Conservation (phyloP, 2,797 vertebrate genomes). For the Cyclopterus lumpus region DNA sequence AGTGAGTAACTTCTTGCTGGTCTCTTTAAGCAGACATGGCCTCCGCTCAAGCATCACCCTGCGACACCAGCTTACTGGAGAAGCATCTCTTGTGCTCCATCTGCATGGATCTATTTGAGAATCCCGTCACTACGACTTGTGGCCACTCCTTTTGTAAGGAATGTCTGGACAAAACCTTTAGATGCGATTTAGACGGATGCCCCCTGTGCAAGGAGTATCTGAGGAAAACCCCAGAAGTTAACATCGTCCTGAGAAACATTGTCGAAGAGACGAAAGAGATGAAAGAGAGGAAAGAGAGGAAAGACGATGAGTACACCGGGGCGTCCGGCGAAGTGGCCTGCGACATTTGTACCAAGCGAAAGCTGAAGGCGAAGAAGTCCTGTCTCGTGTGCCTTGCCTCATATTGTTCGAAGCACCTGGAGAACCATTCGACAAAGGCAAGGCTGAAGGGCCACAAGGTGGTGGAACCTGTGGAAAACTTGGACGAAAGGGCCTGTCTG, state of each 20-base stretch:
- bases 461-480: conserved; percentile 65
- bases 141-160: conserved; percentile 74
- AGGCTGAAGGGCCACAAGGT: conserved; percentile 76
- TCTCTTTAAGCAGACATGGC: conserved; percentile 54
- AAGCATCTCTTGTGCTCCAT: conserved; percentile 70
- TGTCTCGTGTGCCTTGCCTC: conserved; percentile 79
- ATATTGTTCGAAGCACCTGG: conserved; percentile 70
- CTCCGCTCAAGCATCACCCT: not conserved
- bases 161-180: conserved; percentile 25
- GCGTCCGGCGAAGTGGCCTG: conserved; percentile 63
- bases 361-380: conserved; percentile 71
- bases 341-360: conserved; percentile 66
- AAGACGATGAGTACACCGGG: not conserved
- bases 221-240: not conserved
- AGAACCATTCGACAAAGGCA: conserved; percentile 39
- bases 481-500: conserved; percentile 74
- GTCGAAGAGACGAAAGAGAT: conserved; percentile 15
- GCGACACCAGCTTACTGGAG: not conserved
- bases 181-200: not conserved
- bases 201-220: conserved; percentile 63
- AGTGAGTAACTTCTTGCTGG: not conserved
- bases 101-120: conserved; percentile 53
- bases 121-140: conserved; percentile 73
- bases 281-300: not conserved
- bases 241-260: conserved; percentile 58